Base-by-base conservation (phyloP, 2,113 vertebrate species). In the Cryptotis parvus region DNA sequence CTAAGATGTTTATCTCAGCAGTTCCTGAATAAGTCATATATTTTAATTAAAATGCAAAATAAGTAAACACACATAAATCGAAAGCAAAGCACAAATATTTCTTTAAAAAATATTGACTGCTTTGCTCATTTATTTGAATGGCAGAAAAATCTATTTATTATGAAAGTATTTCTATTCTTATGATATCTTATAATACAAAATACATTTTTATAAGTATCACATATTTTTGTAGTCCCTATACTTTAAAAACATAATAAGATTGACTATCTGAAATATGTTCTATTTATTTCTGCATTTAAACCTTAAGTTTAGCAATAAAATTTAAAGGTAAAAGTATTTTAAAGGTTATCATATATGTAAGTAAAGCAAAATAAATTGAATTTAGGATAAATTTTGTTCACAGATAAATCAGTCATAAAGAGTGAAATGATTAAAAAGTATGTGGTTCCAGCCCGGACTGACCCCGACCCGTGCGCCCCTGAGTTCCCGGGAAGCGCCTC, bases 111-210 rank as follows among this genome's bases (percentile, higher is more conserved):
- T 76, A 87, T 65, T 94, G 83, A 91, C 3, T 68, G 0, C 45
- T 85, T 94, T 93, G n/a, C 89, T 96, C 85, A 61, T 95, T 95
- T 86, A 27, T 41, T 92, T 92, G 63, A 4, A 87, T 16, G 93
- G 2, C 33, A 3, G 80, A 72, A 35, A 22, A 73, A 16, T 4
- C 18, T 39, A 61, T 75, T 55, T 52, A 2, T 91, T 92, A 29
- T 4, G 65, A 68, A 83, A 55, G 8, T 87, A 75, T 87, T 81
- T 91, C 72, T 52, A 79, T 69, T 58, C 66, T 55, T 90, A 35
- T 20, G 9, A 65, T 37, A 68, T 6, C 45, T 84, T 4, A 43
- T 63, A 86, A 76, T 77, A 66, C 26, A 92, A 68, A 70, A 58
- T 85, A 68, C 12, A 93, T 73, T 86, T 78, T 52, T 95, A n/a